These are phyloP conservation scores for Laspeyria flexula DNA, from an alignment of 2,888 invertebrate genomes.

Conservation along the genomic window DNA sequence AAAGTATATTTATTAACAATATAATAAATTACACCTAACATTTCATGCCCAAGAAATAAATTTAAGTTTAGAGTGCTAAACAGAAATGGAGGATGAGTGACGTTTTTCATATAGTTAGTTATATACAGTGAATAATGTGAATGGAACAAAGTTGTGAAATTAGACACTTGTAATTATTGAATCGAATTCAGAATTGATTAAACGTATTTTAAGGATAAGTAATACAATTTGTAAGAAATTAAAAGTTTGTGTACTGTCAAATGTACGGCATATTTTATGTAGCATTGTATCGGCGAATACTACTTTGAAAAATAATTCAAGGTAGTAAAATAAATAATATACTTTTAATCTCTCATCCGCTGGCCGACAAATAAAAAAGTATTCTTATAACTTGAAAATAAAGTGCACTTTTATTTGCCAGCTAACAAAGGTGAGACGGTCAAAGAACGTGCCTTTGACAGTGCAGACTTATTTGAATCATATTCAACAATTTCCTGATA, in stretches of 20 bases:
- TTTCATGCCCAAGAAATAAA: no score
- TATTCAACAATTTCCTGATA: constrained; percentile 10
- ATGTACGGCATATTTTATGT: background rate
- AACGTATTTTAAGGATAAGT: constrained; percentile 25
- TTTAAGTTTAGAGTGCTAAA: no score
- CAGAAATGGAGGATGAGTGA: background rate
- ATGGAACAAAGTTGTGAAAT: constrained; percentile 31
- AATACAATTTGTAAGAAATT: constrained; percentile 14
- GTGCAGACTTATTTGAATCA: constrained; percentile 8
- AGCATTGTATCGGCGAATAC: constrained; percentile 6
- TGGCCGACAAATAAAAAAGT: no score
- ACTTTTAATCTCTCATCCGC: no score
- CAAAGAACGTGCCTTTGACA: constrained; percentile 10
- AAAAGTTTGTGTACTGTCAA: constrained; percentile 12
- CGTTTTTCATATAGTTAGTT: background rate
- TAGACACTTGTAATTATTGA: constrained; percentile 22
- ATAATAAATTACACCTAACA: no score
- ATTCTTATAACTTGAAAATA: no score
- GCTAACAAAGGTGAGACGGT: no score
- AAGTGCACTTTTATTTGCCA: no score
- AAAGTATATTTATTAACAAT: no score
- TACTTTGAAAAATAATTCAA: background rate
- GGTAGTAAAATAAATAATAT: background rate
- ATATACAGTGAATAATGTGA: background rate
- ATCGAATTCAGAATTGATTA: constrained; percentile 28